Evolutionary conservation across 2,113 vertebrate species (phyloP).

Genomic region (Crotalus viridis): DNA sequence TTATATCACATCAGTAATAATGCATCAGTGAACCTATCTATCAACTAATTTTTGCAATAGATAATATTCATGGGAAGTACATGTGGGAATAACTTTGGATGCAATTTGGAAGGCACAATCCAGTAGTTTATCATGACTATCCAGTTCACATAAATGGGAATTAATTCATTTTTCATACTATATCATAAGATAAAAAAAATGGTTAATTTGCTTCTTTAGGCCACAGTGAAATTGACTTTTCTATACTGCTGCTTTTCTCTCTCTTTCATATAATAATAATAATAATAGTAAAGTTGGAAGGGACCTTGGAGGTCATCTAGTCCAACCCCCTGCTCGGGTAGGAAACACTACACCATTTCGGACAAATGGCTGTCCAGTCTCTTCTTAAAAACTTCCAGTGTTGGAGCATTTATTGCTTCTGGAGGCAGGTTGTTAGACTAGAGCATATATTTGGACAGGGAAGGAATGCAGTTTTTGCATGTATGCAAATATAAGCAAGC

Average conservation of each 20-base stretch:
- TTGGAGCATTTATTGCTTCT: too few species aligned
- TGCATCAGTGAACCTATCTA: background rate
- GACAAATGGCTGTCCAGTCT: too few species aligned
- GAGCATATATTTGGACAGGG: background rate
- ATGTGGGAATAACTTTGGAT: background rate
- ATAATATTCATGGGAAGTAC: background rate
- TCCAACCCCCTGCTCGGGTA: too few species aligned
- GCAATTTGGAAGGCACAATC: background rate
- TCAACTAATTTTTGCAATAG: background rate
- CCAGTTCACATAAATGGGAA: background rate
- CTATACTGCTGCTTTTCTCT: background rate
- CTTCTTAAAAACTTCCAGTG: too few species aligned
- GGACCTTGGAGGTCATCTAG: too few species aligned
- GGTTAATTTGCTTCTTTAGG: background rate
- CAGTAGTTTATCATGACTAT: background rate
- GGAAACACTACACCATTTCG: too few species aligned
- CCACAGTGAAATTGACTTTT: background rate
- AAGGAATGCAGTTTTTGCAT: background rate
- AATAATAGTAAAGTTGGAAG: too few species aligned
- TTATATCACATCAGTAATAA: background rate
- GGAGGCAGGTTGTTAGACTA: too few species aligned
- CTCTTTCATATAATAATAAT: background rate
- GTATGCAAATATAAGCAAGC: background rate
- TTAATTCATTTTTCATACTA: background rate
- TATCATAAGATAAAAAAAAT: background rate